Evolutionary conservation across 2,113 vertebrate genomes (phyloP).

Genomic region (Dasypus novemcinctus): DNA sequence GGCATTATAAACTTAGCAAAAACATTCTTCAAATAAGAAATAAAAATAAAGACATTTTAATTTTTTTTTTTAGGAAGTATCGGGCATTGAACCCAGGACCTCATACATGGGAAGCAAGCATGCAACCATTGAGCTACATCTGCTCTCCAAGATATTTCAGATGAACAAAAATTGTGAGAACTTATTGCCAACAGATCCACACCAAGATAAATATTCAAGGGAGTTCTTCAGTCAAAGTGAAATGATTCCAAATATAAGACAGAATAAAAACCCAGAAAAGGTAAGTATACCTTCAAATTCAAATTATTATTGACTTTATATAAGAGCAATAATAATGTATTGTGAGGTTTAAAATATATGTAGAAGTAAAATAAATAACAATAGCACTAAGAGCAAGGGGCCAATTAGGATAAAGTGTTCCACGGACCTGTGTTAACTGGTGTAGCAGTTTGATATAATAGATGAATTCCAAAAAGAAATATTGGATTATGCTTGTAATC

Average conservation of each 20-base stretch:
- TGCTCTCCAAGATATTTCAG: too few relatives aligned
- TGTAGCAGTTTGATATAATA: too few relatives aligned
- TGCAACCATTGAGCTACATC: too few relatives aligned
- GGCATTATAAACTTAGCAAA: conserved; percentile 5
- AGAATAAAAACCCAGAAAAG: not conserved
- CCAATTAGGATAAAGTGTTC: not conserved
- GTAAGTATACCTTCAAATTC: not conserved
- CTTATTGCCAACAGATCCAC: not conserved
- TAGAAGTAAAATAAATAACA: conserved; percentile 1
- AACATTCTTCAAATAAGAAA: conserved; percentile 17
- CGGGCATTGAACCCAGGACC: too few relatives aligned
- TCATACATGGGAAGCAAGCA: too few relatives aligned
- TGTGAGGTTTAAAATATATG: not conserved
- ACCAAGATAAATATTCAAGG: not conserved
- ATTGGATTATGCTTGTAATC: too few relatives aligned
- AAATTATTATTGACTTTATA: not conserved
- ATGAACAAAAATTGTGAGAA: conserved; percentile 24
- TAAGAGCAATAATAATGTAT: not conserved
- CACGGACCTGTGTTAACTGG: not conserved
- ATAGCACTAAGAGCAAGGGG: not conserved
- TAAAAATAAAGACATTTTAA: conserved; percentile 11
- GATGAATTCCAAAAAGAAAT: too few relatives aligned
- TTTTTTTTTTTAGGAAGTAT: too few relatives aligned
- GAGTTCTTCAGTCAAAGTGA: not conserved
- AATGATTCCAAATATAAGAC: not conserved